Evolutionary conservation across 2,113 vertebrate genomes (phyloP).

Genomic region (Ancistrus triradiatus): DNA sequence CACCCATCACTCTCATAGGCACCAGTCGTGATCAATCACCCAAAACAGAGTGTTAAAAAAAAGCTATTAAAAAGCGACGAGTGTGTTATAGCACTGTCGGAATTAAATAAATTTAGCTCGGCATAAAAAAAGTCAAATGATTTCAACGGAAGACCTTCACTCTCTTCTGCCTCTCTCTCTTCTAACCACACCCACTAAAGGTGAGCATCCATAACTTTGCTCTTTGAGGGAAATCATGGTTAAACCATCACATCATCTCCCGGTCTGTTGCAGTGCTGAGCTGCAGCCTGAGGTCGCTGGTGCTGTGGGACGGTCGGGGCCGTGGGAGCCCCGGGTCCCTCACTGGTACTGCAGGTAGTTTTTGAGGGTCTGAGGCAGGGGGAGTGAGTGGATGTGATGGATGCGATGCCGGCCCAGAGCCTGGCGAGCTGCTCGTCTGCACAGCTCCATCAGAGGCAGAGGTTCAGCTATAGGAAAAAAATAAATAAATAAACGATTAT

Average conservation of each 20-base stretch:
- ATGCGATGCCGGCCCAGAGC: constrained; percentile 89
- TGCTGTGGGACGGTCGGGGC: constrained; percentile 4
- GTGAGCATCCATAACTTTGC: not conserved
- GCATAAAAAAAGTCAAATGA: constrained; percentile 1
- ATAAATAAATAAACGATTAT: not conserved
- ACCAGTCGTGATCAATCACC: not conserved
- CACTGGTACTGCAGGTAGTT: constrained; percentile 98
- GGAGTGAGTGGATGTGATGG: constrained; percentile 84
- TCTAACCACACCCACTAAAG: not conserved
- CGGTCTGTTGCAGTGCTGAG: too few species aligned
- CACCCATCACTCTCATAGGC: constrained; percentile 10
- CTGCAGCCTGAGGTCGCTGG: not conserved
- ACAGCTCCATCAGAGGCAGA: constrained; percentile 93
- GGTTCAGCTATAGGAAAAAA: constrained; percentile 78
- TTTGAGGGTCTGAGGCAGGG: constrained; percentile 91
- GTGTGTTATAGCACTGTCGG: not conserved
- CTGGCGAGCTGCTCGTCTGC: constrained; percentile 86
- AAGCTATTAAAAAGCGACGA: not conserved
- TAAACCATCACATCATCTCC: too few species aligned
- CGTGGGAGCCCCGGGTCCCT: constrained; percentile 41
- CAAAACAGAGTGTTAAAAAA: not conserved
- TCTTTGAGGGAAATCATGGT: not conserved
- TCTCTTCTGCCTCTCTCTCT: not conserved
- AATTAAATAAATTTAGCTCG: constrained; percentile 6
- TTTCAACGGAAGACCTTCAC: constrained; percentile 32